Evolutionary conservation across 2,113 vertebrate genomes (phyloP).

Genomic region (Syngnathoides biaculeatus): DNA sequence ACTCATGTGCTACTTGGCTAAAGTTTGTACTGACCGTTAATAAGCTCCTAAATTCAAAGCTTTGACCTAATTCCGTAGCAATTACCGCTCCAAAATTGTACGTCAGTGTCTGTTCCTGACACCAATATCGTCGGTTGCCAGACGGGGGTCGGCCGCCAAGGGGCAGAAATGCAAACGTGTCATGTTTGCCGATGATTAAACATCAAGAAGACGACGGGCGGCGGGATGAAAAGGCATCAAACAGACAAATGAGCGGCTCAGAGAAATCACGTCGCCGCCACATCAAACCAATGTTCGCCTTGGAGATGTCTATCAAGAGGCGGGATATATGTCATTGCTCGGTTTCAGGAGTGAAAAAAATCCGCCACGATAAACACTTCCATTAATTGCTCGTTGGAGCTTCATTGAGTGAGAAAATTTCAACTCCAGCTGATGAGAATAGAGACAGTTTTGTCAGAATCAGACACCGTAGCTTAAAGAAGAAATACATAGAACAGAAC

Average conservation of each 20-base stretch:
- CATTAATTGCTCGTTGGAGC: conserved; percentile 2
- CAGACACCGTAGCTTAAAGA: no score
- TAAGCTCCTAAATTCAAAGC: no score
- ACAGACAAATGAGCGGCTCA: conserved; percentile 6
- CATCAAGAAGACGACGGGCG: conserved; percentile 1
- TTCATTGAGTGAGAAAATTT: neutral
- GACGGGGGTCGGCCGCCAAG: neutral
- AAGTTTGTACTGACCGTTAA: no score
- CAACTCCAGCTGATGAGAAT: neutral
- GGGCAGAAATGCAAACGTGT: conserved; percentile 5
- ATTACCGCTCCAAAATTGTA: no score
- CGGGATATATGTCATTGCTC: neutral
- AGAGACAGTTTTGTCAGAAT: no score
- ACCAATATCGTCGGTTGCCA: neutral
- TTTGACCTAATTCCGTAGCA: no score
- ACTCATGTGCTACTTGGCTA: no score
- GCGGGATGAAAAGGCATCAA: conserved; percentile 1
- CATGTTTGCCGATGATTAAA: neutral
- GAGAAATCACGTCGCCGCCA: neutral
- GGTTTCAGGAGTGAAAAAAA: neutral
- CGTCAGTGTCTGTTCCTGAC: neutral
- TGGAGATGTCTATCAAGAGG: conserved; percentile 8
- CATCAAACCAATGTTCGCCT: conserved; percentile 4
- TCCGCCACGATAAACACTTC: neutral
- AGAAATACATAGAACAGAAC: no score